Evolutionary conservation across 1,140 invertebrate species (phyloP), one percentile per base, ranked within the genome.

Genomic region (Trichomalopsis sarcophagae): DNA sequence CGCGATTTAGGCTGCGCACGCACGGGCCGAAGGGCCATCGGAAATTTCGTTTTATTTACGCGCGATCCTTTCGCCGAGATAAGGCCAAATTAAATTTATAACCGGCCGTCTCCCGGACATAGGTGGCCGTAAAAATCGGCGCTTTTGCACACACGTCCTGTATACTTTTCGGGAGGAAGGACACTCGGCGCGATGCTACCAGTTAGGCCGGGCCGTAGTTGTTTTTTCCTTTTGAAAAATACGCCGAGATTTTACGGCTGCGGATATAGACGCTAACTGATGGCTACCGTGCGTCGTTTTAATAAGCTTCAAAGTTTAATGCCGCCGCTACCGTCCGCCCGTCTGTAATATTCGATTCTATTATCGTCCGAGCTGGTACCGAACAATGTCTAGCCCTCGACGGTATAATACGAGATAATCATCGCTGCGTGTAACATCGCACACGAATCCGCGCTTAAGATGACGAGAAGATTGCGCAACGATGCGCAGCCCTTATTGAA

Each of bases 51-150:
- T 68, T 81, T 81, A 81, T 85, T 85, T 84, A 9, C 62, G 50
- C 75, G 23, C 44, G 78, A 85, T 85, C 44, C 71, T 85, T 69
- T 75, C 62, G 75, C 44, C 71, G 82, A 81, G 85, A 88, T 85
- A 82, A 89, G 79, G 3, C 27, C 47, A 81, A 81, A 81, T 85
- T 85, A 81, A 85, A 85, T 85, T 85, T 81, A 84, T 84, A 84
- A 3, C 33, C 9, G 6, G 10, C 0, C 79, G 33, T 50, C 71
- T 66, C 10, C 3, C 13, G 30, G 55, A 21, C 27, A 71, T 73
- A 80, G 68, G 30, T 74, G 68, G 17, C 66, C 69, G 30, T 84
- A 84, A 80, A 84, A 84, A 73, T 84, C 73, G 40, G 23, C 69
- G 44, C 33, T 36, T 36, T 36, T 36, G 33, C 33, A 36, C 33